Base-by-base conservation (phyloP, 1,140 invertebrate species). In the Nilaparvata lugens region DNA sequence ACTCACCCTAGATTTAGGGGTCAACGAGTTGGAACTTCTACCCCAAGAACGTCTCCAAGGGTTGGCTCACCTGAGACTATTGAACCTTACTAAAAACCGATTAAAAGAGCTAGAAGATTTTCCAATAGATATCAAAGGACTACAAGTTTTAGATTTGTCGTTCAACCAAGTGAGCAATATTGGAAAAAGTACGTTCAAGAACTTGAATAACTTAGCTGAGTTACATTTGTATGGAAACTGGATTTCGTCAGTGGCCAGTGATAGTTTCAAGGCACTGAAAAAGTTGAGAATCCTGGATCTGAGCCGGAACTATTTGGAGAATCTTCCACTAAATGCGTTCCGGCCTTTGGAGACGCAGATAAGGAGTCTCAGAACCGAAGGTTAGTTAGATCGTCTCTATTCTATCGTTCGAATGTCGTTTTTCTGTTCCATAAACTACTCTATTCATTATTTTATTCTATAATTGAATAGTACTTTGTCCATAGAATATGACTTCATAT, bases 31-130 rank as follows among this genome's bases (percentile, higher is more conserved):
- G 64, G 91, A 93, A 72, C 79, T 89, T 56, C 69, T 95, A 62
- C 91, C 91, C 0, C 84, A 89, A 70, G 92, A 95, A 71, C 77
- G 92, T 56, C 75, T 95, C 7, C 84, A 87, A 68, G 91, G 91
- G 4, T 74, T 95, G 42, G 79, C 80, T 62, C 79, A 84, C 58
- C 75, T 92, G 31, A 74, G 85, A 45, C 69, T 84, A 23, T 75
- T 95, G 2, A 95, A 95, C 76, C 76, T 94, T 7, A 91, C 91
- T 2, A 82, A 85, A 63, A 95, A 95, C 72, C 80, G 78, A 31
- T 75, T 95, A 6, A 85, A 85, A 68, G 88, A 91, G 65, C 74
- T 95, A 1, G 89, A 91, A 71, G 85, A 90, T 63, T 93, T 95
- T 70, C 87, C 89, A 4, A 67, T 76, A 1, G 89, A 94, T 71